A percentile compares a stretch with the other conserved stretches of the same genome.
Conservation (phyloP, 2,797 vertebrate genomes). For the Serranus cabrilla region DNA sequence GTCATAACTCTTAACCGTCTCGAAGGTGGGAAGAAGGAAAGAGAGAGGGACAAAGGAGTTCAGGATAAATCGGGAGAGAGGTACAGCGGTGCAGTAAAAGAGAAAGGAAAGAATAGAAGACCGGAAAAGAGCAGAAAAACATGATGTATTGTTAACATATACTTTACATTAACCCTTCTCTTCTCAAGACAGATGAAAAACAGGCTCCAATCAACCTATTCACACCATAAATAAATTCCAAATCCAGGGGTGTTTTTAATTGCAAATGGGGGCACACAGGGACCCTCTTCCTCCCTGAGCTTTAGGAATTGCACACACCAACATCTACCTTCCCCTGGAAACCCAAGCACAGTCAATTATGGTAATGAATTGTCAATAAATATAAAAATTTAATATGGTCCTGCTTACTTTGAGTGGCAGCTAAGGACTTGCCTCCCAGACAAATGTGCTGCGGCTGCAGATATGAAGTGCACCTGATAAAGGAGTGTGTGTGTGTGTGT, state of each 20-base stretch:
- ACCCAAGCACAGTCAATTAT: constrained; percentile 98
- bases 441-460: constrained; percentile 96
- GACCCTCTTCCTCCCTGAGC: constrained; percentile 87
- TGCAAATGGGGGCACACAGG: constrained; percentile 92
- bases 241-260: constrained; percentile 92
- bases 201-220: constrained; percentile 91
- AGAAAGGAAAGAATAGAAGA: not conserved
- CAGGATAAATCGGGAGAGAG: constrained; percentile 33
- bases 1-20: constrained; percentile 89
- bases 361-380: constrained; percentile 99
- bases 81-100: constrained; percentile 15
- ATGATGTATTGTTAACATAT: constrained; percentile 76
- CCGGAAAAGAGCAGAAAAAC: not conserved
- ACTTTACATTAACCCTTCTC: constrained; percentile 75
- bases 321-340: constrained; percentile 86
- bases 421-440: constrained; percentile 96
- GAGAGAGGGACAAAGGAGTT: constrained; percentile 61
- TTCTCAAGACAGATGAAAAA: constrained; percentile 70
- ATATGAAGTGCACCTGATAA: constrained; percentile 93
- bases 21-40: constrained; percentile 71
- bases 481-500: constrained; percentile 51
- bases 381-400: constrained; percentile 99
- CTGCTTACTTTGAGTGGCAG: constrained; percentile 96
- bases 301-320: constrained; percentile 85
- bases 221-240: constrained; percentile 93